Conservation (phyloP, 2,797 vertebrate species). For the Coccyzus lansbergi region DNA sequence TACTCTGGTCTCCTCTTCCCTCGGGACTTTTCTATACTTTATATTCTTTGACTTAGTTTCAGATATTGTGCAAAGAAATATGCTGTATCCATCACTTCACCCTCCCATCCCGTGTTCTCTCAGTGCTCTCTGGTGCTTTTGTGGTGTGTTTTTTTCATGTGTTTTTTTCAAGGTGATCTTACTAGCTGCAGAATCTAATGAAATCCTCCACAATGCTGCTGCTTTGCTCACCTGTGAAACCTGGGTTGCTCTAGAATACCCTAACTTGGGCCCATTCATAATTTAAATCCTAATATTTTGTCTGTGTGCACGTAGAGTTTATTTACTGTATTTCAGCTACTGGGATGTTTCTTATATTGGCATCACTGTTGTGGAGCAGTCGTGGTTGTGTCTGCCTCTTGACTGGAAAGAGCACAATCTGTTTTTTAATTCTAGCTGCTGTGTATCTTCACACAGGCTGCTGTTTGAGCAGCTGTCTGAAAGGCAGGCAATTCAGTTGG, state of each 20-base stretch:
- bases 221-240: background rate
- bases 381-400: background rate
- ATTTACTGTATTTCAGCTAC: background rate
- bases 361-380: background rate
- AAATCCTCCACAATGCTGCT: background rate
- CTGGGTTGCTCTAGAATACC: background rate
- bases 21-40: background rate
- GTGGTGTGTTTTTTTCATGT: background rate
- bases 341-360: background rate
- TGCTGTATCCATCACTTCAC: background rate
- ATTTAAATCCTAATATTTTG: background rate
- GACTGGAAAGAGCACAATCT: background rate
- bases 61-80: background rate
- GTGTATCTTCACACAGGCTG: background rate
- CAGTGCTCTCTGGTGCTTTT: background rate
- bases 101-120: background rate
- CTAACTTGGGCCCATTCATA: background rate
- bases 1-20: background rate
- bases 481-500: background rate
- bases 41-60: constrained; percentile 1
- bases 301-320: background rate
- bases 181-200: background rate
- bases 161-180: background rate
- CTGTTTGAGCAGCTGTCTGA: background rate
- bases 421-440: background rate